Evolutionary conservation across 2,888 invertebrate species (phyloP), one percentile per base, ranked within the genome.

Genomic region (Cynaeus angustus): DNA sequence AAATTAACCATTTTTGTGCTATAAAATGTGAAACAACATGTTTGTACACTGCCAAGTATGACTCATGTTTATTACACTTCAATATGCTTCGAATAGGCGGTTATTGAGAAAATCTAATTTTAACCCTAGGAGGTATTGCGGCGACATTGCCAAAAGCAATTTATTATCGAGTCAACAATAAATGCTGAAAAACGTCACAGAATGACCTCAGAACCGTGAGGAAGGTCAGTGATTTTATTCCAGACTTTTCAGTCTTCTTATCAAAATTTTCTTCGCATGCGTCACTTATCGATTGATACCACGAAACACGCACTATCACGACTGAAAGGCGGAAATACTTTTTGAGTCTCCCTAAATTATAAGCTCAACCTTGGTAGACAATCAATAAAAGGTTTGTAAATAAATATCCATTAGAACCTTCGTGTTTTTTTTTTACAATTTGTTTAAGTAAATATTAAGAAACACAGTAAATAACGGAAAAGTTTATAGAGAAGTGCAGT

Each of bases 181-280:
- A 58, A 58, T 41, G 45, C 28, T 41, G 21, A 48, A 50, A 26
- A 12, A 61, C 61, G 61, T 61, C 61, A 61, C 30, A 5, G 13
- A 62, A 28, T 64, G 64, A 52, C 64, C 41, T 64, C 53, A 64
- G 46, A 38, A 48, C 13, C 26, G 50, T 64, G 30, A 53, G 64
- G 41, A 41, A 52, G 64, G 64, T 64, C 64, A 52, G 64, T 58
- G 50, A 50, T 50, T 61, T 61, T 52, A 38, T 64, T 64, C 53
- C 52, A 10, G 52, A 53, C 28, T 37, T 16, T 50, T 62, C 62
- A 4, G n/a, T 5, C n/a, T 7, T 33, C 33, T 33, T 7, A n/a
- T n/a, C 33, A 33, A 33, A 33, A 7, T 28, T 16, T 64, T n/a
- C 26, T 43, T 64, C 64, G 43, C 53, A 64, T 64, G 64, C 64